Conservation (phyloP, 2,797 vertebrate genomes). For the Pangasius larnaudii region DNA sequence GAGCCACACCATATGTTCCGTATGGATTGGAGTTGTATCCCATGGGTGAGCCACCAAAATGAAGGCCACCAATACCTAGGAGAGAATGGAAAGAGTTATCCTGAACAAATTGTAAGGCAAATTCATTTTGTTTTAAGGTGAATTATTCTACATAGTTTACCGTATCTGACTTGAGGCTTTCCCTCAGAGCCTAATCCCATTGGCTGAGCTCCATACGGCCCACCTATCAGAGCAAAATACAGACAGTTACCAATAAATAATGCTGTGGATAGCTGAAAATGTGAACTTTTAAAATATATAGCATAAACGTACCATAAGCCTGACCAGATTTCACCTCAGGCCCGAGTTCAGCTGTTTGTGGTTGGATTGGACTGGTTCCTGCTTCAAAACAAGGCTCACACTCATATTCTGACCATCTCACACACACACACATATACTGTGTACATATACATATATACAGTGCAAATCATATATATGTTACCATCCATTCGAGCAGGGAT, state of each 20-base stretch:
- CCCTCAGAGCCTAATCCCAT: constrained; percentile 41
- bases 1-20: constrained; percentile 50
- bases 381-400: constrained; percentile 15
- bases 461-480: constrained; percentile 41
- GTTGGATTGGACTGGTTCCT: constrained; percentile 66
- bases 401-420: neutral
- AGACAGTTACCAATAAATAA: neutral
- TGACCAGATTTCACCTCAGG: constrained; percentile 60
- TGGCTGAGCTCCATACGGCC: constrained; percentile 37
- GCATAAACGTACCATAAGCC: constrained; percentile 53
- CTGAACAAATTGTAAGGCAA: too few species aligned
- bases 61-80: constrained; percentile 54
- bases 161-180: constrained; percentile 52
- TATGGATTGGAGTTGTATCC: constrained; percentile 41
- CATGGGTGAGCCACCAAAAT: constrained; percentile 39
- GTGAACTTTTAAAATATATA: too few species aligned
- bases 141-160: constrained; percentile 10
- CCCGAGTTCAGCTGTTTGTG: constrained; percentile 61
- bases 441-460: neutral
- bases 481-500: constrained; percentile 68
- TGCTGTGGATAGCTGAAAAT: neutral
- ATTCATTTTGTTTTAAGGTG: neutral
- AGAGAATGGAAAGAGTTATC: neutral
- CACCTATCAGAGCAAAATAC: constrained; percentile 32
- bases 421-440: neutral